Conservation (phyloP, 2,888 invertebrate genomes). For the Leucozona laternaria region DNA sequence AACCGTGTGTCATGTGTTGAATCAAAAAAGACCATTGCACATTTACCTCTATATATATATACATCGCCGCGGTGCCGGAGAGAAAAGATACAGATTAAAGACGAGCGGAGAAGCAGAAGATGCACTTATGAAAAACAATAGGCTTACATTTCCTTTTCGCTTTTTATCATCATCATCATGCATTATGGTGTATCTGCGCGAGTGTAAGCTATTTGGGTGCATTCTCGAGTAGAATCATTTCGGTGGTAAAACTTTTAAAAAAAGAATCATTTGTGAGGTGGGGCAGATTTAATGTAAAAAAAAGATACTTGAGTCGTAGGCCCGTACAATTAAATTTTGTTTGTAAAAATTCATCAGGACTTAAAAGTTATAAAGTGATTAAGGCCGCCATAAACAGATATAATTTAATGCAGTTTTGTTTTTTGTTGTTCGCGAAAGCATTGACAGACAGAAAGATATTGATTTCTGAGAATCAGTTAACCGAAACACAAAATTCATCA, state of each 20-base stretch:
- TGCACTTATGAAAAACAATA: conserved; percentile 36
- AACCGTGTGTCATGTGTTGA: background rate
- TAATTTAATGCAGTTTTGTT: no score
- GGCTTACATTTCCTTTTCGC: conserved; percentile 6
- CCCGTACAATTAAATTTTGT: background rate
- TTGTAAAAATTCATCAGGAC: background rate
- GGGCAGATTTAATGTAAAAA: background rate
- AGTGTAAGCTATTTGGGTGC: background rate
- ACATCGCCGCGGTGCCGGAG: background rate
- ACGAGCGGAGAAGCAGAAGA: conserved; percentile 9
- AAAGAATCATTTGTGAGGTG: background rate
- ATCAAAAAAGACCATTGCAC: conserved; percentile 20
- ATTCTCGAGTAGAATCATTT: conserved; percentile 12
- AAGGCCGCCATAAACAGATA: no score
- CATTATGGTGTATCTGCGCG: background rate
- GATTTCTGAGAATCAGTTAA: no score
- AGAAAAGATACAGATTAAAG: conserved; percentile 4
- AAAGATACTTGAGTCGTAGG: background rate
- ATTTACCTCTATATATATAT: background rate
- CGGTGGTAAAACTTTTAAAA: background rate
- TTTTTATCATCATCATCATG: conserved; percentile 4
- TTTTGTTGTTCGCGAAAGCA: no score
- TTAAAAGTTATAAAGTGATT: background rate
- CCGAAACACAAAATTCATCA: no score
- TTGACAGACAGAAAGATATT: no score